Percentiles rank a stretch among this genome's conserved stretches.
These are phyloP conservation scores for Vanacampus margaritifer DNA, from an alignment of 2,113 vertebrate species.

Conservation along the genomic window DNA sequence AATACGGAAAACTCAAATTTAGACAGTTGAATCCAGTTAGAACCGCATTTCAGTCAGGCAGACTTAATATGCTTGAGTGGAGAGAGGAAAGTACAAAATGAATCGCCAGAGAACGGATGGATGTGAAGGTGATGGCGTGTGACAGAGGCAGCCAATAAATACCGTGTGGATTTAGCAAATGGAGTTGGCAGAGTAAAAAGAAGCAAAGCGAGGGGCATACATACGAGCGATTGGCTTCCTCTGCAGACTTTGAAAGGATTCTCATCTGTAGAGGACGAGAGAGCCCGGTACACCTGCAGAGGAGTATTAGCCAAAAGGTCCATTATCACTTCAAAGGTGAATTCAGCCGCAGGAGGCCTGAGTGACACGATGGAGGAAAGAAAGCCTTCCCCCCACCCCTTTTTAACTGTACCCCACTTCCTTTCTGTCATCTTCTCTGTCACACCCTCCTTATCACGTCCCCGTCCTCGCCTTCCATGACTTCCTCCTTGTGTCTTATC, in stretches of 20 bases:
- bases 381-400: slow-evolving; percentile 20
- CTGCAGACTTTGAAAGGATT: slow-evolving; percentile 53
- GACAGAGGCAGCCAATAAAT: slow-evolving; percentile 40
- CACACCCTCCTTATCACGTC: slow-evolving; percentile 44
- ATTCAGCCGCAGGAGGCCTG: slow-evolving; percentile 45
- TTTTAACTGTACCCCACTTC: slow-evolving; percentile 36
- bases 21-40: not conserved
- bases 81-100: slow-evolving; percentile 25
- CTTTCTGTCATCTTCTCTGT: slow-evolving; percentile 42
- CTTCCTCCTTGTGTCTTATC: slow-evolving; percentile 47
- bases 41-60: slow-evolving; percentile 24
- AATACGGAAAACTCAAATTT: not conserved
- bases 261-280: slow-evolving; percentile 42
- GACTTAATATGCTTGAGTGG: slow-evolving; percentile 19
- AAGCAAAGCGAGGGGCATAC: slow-evolving; percentile 27
- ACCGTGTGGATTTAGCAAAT: slow-evolving; percentile 44
- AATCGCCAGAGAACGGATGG: slow-evolving; percentile 34
- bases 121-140: slow-evolving; percentile 41
- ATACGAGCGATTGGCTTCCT: slow-evolving; percentile 51
- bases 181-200: slow-evolving; percentile 29
- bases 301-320: slow-evolving; percentile 58
- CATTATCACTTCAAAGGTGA: slow-evolving; percentile 72
- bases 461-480: slow-evolving; percentile 27
- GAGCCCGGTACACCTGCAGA: slow-evolving; percentile 60
- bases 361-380: slow-evolving; percentile 51